Base-by-base conservation (phyloP, 2,113 vertebrate genomes). In the Ptilorrhoa leucosticta region DNA sequence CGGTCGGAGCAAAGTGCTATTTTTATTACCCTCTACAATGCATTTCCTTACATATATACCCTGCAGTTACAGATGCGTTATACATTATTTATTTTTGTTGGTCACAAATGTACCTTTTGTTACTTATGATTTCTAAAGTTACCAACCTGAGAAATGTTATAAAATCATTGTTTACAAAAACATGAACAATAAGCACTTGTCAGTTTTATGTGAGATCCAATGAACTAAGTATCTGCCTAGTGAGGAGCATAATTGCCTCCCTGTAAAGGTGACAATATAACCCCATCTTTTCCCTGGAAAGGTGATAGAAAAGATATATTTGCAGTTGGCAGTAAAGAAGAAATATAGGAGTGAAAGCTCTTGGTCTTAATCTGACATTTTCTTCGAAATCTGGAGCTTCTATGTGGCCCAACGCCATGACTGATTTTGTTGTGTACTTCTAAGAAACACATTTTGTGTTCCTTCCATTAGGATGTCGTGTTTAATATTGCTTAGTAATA, bases 1-100 rank as follows among this genome's bases (percentile, higher is more conserved):
- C 95, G 89, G 69, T 94, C 24, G 44, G 82, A 96, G 97, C 80
- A 92, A 97, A 97, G 92, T 97, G 65, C 88, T 95, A 47, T 93
- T 97, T 98, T 98, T 98, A 96, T 98, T 97, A 94, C 69, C 94
- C 90, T 83, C 97, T 97, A 96, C 69, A 71, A 33, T 96, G 39
- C 50, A 87, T 96, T 97, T 96, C 95, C 96, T 98, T 98, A 94
- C 37, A 76, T 94, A 95, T 78, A 87, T 96, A 98, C 95, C 96
- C 95, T 87, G 72, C 91, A 97, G 96, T 95, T 90, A 97, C 79
- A 97, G 82, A 92, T 94, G 79, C 28, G 2, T 96, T 96, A 89
- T 94, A 97, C 81, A 87, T 92, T 90, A 14, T 51, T 97, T 96
- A 78, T 45, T 97, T 97, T 95, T 93, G 65, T 93, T 95, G 70